Percentiles rank a stretch among this genome's conserved stretches.
These are phyloP conservation scores for Ectemnius continuus DNA, from an alignment of 2,888 invertebrate genomes.

Conservation along the genomic window DNA sequence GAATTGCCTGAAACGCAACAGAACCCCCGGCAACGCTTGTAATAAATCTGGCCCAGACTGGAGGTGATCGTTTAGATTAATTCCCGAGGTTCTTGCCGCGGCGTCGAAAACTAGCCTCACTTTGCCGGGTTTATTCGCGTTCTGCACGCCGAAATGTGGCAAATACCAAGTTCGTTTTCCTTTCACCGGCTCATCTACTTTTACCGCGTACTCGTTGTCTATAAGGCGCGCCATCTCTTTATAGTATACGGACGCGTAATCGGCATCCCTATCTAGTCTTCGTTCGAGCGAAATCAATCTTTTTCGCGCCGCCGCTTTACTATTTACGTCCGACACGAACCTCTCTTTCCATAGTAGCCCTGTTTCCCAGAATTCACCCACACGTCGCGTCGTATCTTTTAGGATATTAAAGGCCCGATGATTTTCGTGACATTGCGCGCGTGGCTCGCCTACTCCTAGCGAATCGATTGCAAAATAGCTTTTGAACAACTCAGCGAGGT, in stretches of 20 bases:
- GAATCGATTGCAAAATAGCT: not conserved
- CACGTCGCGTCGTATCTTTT: too few relatives aligned
- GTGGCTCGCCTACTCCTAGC: not conserved
- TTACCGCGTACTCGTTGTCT: not conserved
- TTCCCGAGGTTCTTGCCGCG: not conserved
- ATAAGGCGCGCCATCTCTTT: not conserved
- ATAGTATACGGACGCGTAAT: not conserved
- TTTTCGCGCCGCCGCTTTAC: not conserved
- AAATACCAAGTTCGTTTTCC: not conserved
- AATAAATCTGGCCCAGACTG: slow-evolving; percentile 2
- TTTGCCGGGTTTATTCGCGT: not conserved
- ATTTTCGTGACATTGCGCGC: too few relatives aligned
- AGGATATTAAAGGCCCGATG: too few relatives aligned
- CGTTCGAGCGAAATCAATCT: not conserved
- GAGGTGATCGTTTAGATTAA: not conserved
- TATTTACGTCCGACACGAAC: not conserved
- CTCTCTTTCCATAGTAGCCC: not conserved
- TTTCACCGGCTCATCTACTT: not conserved
- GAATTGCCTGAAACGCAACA: not conserved
- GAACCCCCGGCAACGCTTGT: not conserved
- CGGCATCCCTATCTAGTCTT: slow-evolving; percentile 1
- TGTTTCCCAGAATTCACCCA: not conserved
- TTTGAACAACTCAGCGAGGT: not conserved
- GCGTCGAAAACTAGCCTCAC: slow-evolving; percentile 3
- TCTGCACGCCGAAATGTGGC: slow-evolving; percentile 6